Evolutionary conservation across 2,113 vertebrate genomes (phyloP), one percentile per base, ranked within the genome.

Genomic region (Cinclus mexicanus): DNA sequence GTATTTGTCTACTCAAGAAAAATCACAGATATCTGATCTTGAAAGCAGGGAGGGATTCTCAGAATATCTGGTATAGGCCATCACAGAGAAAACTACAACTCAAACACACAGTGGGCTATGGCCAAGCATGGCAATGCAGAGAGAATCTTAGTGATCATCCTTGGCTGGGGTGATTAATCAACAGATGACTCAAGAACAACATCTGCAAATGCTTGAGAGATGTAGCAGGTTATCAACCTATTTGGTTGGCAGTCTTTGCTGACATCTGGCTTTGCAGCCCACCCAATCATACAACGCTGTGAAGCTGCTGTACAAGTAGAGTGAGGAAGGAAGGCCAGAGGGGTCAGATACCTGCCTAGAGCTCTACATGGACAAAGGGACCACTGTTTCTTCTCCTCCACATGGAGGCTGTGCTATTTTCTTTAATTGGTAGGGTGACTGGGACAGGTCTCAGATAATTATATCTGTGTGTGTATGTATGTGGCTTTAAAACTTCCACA

Each of bases 41-140:
- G 37, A 85, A 84, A 67, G 14, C 7, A 41, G 22, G 14, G 9
- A 7, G 2, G 33, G 21, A 52, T 89, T 87, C 25, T 57, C 25
- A 49, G 22, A 41, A 19, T 29, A 49, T 35, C n/a, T 94, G n/a
- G 17, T 44, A 49, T 7, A 3, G 5, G 14, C 21, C 28, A 39
- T 25, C 24, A 57, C 1, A 2, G 14, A 63, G 24, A 5, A 56
- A 69, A 0, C 60, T 60, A 31, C 37, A 39, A 56, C 7, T 3
- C 25, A 31, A 60, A 56, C 1, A 49, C 61, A 6, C 19, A 59
- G n/a, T 11, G 24, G 35, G 5, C 14, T 56, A 5, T 19, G 24
- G 14, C 7, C 42, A 86, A 70, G 49, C 1, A 33, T 3, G 12
- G 24, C 21, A 39, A 26, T 24, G 8, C 9, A 87, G 44, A 70